Conservation (phyloP, 2,888 invertebrate species). For the Erynnis tages region DNA sequence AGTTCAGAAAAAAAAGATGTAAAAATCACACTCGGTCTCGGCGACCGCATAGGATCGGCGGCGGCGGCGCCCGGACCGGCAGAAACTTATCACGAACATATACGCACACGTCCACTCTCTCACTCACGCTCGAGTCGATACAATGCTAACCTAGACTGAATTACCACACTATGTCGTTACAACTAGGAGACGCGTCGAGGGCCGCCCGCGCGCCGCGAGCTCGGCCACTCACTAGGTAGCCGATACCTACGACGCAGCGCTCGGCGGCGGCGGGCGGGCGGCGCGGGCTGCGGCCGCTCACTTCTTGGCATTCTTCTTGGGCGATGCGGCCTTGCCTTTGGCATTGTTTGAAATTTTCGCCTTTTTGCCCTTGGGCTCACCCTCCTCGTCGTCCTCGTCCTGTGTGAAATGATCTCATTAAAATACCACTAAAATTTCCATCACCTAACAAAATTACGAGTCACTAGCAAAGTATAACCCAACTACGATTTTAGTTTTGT, state of each 20-base stretch:
- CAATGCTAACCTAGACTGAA: slow-evolving; percentile 69
- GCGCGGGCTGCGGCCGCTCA: slow-evolving; percentile 48
- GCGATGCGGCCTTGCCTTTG: slow-evolving; percentile 85
- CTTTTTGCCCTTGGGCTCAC: slow-evolving; percentile 90
- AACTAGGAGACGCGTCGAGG: slow-evolving; percentile 28
- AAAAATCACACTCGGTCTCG: slow-evolving; percentile 57
- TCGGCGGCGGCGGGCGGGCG: slow-evolving; percentile 31
- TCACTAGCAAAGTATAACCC: background rate
- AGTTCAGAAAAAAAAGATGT: slow-evolving; percentile 62
- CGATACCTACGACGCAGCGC: slow-evolving; percentile 24
- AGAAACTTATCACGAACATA: slow-evolving; percentile 50
- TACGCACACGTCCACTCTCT: slow-evolving; percentile 46
- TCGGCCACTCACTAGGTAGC: slow-evolving; percentile 25
- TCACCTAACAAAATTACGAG: background rate
- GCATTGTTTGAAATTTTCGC: slow-evolving; percentile 87
- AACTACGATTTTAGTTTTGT: background rate
- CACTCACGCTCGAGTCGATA: slow-evolving; percentile 50
- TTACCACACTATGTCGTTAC: slow-evolving; percentile 27
- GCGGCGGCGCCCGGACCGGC: slow-evolving; percentile 51
- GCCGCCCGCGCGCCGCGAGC: slow-evolving; percentile 29
- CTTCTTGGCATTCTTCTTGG: slow-evolving; percentile 86
- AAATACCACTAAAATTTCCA: background rate
- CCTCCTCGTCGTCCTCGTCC: slow-evolving; percentile 88
- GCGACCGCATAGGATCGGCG: slow-evolving; percentile 24
- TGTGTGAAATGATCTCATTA: slow-evolving; percentile 43